Evolutionary conservation across 2,888 invertebrate species (phyloP).

Genomic region (Eudemis profundana): DNA sequence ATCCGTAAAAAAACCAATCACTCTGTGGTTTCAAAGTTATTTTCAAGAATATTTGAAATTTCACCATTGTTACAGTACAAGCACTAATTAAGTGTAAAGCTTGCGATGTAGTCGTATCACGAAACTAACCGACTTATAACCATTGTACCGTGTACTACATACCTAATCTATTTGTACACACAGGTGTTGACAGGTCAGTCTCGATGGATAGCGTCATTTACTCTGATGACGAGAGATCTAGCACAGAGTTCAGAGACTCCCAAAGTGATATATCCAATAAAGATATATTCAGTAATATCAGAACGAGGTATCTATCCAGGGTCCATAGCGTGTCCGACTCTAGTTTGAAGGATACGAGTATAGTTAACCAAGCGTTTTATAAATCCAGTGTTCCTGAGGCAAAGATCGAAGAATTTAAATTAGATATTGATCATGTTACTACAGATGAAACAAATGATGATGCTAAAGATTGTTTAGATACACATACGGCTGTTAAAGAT

Average conservation of each 20-base stretch:
- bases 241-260: slow-evolving; percentile 63
- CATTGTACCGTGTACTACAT: slow-evolving; percentile 43
- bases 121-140: slow-evolving; percentile 58
- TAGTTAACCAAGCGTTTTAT: slow-evolving; percentile 74
- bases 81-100: slow-evolving; percentile 78
- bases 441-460: slow-evolving; percentile 73
- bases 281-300: slow-evolving; percentile 75
- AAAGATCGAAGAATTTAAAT: slow-evolving; percentile 55
- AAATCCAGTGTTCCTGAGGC: slow-evolving; percentile 57
- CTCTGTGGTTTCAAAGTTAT: neutral
- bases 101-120: slow-evolving; percentile 58
- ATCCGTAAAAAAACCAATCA: neutral
- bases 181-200: slow-evolving; percentile 79
- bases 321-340: slow-evolving; percentile 74
- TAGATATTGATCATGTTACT: slow-evolving; percentile 70
- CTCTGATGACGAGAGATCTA: slow-evolving; percentile 66
- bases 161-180: slow-evolving; percentile 65
- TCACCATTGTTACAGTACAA: slow-evolving; percentile 20
- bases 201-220: slow-evolving; percentile 72
- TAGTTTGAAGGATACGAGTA: slow-evolving; percentile 59
- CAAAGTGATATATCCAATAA: slow-evolving; percentile 69
- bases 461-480: slow-evolving; percentile 49
- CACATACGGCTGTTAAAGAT: slow-evolving; percentile 54
- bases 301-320: slow-evolving; percentile 75
- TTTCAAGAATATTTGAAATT: too few relatives aligned